Conservation (phyloP, 2,888 invertebrate genomes). For the Erpobdella octoculata region DNA sequence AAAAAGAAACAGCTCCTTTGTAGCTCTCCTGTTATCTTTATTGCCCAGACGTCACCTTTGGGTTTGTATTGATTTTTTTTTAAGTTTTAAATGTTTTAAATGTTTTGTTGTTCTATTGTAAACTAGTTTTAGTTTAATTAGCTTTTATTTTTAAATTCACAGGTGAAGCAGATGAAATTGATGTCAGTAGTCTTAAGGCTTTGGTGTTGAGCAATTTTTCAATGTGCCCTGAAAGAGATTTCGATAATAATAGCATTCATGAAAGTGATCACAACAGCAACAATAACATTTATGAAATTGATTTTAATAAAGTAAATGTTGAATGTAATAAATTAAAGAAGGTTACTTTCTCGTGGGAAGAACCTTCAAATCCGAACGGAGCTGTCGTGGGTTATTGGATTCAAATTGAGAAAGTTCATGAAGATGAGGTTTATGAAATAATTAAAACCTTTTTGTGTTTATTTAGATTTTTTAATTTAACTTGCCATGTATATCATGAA, state of each 20-base stretch:
- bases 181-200: background rate
- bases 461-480: too few species aligned
- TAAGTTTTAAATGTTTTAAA: background rate
- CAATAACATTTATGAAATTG: background rate
- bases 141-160: background rate
- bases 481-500: too few species aligned
- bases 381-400: background rate
- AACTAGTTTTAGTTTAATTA: background rate
- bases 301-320: too few species aligned
- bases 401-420: background rate
- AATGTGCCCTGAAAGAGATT: background rate
- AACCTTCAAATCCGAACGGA: background rate
- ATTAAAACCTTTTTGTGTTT: background rate
- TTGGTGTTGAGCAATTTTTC: background rate
- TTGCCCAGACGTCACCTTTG: background rate
- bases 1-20: background rate
- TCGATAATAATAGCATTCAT: background rate
- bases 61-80: background rate
- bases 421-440: background rate
- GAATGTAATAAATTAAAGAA: background rate
- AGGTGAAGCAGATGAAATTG: background rate
- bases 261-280: background rate
- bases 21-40: background rate
- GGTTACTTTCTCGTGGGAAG: background rate
- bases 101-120: background rate